Base-by-base conservation (phyloP, 2,888 invertebrate genomes). In the Chelonus formosanus region DNA sequence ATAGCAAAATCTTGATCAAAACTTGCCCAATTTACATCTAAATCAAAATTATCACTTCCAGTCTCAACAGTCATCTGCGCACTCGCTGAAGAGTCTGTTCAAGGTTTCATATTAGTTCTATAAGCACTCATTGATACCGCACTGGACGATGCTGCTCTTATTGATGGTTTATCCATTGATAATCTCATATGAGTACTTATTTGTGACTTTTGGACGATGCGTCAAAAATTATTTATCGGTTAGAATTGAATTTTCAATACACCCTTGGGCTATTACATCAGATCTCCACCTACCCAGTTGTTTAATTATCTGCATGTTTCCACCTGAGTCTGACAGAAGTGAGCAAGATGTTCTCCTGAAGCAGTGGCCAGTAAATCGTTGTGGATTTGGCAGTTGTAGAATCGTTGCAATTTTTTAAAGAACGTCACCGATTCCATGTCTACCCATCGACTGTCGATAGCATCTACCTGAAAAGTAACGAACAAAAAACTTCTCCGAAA, bases 391-490 rank as follows among this genome's bases (percentile, higher is more conserved):
- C 45, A 68, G 34, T 7, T 63, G 48, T 20, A 63, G 36, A 36
- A 58, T 68, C 6, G 32, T 44, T 20, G 70, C 70, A 7, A 70
- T 60, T 3, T 43, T 32, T 60, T 50, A 47, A 4, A 66, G 65
- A 52, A 68, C 57, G 5, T 45, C 53, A 4, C 55, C 43, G 3
- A 70, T 44, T 32, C 4, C 58, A 54, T 70, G 43, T 3, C 36
- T 65, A 3, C 68, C 65, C 8, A 67, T 59, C 3, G 20, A 5
- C 45, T 59, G 58, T 7, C 3, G 32, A 7, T 47, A 48, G 48
- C 67, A 70, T 65, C 43, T 63, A 6, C 68, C 60, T n/a, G 52
- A 62, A n/a, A 34, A 47, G 34, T 60, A 70, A 44, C 44, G 63
- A 36, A 59, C 6, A 52, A 70, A 68, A 44, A 63, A 63, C 20